phyloP scores from a whole-genome alignment of 2,888 invertebrate genomes.

The Zaprionus lineosus region DNA sequence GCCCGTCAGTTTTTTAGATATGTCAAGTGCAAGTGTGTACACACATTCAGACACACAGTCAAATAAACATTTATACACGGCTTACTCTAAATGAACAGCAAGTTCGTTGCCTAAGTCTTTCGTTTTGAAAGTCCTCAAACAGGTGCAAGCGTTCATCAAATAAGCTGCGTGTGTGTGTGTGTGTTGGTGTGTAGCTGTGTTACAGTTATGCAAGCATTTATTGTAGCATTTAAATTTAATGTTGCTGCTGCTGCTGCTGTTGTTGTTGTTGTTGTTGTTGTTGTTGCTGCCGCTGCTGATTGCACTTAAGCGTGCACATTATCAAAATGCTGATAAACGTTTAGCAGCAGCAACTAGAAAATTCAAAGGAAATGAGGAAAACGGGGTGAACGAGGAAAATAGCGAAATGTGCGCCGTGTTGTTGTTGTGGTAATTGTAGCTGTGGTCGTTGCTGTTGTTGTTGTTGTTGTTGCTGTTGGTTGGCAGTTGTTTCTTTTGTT shows the following conservation, averaged over 20 bases:
- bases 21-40: constrained; percentile 29
- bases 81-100: constrained; percentile 9
- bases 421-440: too few relatives aligned
- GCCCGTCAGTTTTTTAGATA: too few relatives aligned
- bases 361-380: not conserved
- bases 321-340: constrained; percentile 82
- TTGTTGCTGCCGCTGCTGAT: constrained; percentile 19
- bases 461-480: constrained; percentile 19
- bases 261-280: constrained; percentile 20
- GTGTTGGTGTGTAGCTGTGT: constrained; percentile 31
- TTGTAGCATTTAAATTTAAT: constrained; percentile 33
- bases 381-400: too few relatives aligned
- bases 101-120: constrained; percentile 78
- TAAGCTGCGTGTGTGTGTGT: not conserved
- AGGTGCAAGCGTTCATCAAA: too few relatives aligned
- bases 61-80: not conserved
- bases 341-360: constrained; percentile 49
- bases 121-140: too few relatives aligned
- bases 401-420: constrained; percentile 2
- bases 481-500: constrained; percentile 26
- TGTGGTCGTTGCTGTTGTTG: constrained; percentile 1
- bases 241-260: constrained; percentile 7
- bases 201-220: constrained; percentile 72
- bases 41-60: not conserved
- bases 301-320: constrained; percentile 71